phyloP scores from a whole-genome alignment of 53 echinoderm and acorn worm species.

The Echinometra lucunter region DNA sequence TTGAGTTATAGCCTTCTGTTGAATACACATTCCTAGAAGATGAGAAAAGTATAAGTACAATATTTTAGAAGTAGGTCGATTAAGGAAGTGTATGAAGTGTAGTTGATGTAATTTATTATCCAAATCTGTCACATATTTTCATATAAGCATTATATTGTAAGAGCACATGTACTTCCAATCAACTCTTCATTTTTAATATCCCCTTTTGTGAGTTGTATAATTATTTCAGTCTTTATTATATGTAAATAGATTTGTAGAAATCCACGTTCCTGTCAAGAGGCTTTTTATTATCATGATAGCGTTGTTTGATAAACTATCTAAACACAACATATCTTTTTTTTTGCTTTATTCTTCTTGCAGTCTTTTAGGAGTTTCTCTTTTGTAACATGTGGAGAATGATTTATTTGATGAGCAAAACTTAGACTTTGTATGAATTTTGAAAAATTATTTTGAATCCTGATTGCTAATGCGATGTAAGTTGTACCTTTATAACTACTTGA shows the following conservation, averaged over 20 bases:
- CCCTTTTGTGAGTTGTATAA: neutral
- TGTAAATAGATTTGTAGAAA: conserved; percentile 10
- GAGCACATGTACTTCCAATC: neutral
- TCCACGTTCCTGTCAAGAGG: neutral
- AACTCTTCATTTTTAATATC: neutral
- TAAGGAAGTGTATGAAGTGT: neutral
- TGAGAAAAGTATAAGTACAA: neutral
- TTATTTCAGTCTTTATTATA: neutral
- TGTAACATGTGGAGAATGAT: neutral
- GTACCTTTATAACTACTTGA: neutral
- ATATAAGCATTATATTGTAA: neutral
- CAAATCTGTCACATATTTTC: neutral
- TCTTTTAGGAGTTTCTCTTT: neutral
- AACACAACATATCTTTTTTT: too few relatives aligned
- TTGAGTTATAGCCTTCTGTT: neutral
- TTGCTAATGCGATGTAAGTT: neutral
- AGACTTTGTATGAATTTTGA: neutral
- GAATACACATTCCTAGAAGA: neutral
- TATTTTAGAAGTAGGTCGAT: neutral
- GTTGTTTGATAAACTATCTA: neutral
- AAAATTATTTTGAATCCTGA: neutral
- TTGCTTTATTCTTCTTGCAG: neutral
- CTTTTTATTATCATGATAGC: conserved; percentile 1
- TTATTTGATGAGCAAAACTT: neutral
- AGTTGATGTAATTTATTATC: neutral